Base-by-base conservation (phyloP, 2,797 vertebrate genomes). In the Sardinella longiceps region DNA sequence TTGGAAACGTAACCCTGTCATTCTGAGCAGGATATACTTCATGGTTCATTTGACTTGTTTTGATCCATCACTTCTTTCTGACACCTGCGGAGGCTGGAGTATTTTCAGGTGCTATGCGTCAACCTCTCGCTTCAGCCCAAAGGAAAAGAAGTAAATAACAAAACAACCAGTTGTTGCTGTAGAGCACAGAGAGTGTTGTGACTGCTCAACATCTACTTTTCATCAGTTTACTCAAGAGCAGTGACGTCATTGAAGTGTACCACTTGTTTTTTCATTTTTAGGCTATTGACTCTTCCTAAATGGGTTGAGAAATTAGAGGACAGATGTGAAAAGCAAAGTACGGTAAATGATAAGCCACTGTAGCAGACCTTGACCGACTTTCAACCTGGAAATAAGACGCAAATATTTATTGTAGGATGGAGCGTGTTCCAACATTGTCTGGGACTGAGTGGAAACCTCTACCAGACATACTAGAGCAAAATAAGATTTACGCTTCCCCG, bases 371-470 rank as follows among this genome's bases (percentile, higher is more conserved):
- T 88, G 90, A 93, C 90, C 56, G 1, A 30, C 60, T 33, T 70
- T 25, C 4, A 15, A 70, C 4, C 91, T 93, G 88, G 88, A 93
- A 92, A 92, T 74, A 7, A 83, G 81, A 89, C 60, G 82, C 87
- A 92, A 91, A 92, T 94, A 92, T 93, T 92, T 91, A 91, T 93
- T 91, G 88, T 85, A 90, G 86, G 87, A 82, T 25, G 81, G 88
- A 89, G 87, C 85, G 84, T 83, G 80, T 81, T 94, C 87, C 85
- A 84, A 93, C 86, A 86, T 86, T 87, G 85, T 91, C 86, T 91
- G 86, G 80, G 87, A 88, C 85, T 90, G 90, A 80, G 87, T 83
- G 88, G 89, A 91, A 87, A 39, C 56, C 87, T 88, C 82, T 85
- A 86, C 91, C 90, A 92, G 90, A 89, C 87, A 89, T 89, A 87